Conservation (phyloP, 2,797 vertebrate species). For the Pachyuromys duprasi region DNA sequence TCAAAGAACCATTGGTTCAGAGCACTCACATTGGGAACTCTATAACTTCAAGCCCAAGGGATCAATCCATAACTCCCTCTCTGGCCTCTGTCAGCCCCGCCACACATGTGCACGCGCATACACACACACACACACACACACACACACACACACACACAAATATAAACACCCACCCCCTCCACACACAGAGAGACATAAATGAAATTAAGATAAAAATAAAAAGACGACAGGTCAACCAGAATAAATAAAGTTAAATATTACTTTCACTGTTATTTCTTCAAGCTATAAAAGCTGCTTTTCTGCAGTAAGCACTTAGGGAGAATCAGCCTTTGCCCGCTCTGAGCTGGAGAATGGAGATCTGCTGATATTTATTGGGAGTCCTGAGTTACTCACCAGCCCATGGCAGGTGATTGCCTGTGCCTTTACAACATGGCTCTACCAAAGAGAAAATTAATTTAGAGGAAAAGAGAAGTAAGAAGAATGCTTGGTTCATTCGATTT, state of each 20-base stretch:
- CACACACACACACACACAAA: background rate
- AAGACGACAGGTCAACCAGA: background rate
- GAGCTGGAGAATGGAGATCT: background rate
- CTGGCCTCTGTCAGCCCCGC: background rate
- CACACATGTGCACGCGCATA: too few species aligned
- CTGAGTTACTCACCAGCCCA: background rate
- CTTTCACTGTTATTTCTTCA: background rate
- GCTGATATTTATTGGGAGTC: background rate
- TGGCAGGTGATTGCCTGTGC: background rate
- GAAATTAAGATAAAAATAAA: background rate
- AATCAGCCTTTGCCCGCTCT: background rate
- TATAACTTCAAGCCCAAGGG: background rate
- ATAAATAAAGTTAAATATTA: background rate
- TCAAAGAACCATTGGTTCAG: background rate
- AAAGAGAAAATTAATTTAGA: conserved; percentile 15
- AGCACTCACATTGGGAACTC: background rate
- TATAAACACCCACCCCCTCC: background rate
- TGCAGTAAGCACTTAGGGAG: background rate
- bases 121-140: background rate
- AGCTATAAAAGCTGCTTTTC: background rate
- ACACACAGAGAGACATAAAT: background rate
- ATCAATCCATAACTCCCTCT: background rate
- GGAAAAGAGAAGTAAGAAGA: background rate
- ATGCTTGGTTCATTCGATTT: background rate
- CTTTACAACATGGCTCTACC: background rate